phyloP scores from a whole-genome alignment of 2,888 invertebrate genomes.

The Limnephilus marmoratus region DNA sequence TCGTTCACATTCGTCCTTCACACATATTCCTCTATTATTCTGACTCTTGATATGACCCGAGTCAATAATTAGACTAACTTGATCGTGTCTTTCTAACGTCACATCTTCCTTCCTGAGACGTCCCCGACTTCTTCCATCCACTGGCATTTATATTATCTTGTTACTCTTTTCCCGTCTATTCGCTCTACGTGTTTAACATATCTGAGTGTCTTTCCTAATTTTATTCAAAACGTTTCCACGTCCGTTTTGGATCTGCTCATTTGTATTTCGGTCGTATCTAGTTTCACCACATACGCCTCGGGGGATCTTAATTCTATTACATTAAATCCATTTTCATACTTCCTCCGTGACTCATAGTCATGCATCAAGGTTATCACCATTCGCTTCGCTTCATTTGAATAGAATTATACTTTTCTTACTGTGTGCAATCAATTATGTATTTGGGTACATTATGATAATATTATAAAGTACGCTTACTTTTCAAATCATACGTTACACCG shows the following conservation, averaged over 20 bases:
- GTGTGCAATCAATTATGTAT: neutral
- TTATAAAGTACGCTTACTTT: neutral
- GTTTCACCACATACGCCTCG: neutral
- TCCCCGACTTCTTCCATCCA: neutral
- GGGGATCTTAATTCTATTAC: neutral
- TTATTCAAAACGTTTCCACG: neutral
- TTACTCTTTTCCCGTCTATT: neutral
- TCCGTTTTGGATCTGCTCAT: neutral
- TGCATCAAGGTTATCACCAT: neutral
- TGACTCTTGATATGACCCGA: neutral
- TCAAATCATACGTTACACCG: neutral
- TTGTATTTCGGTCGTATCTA: neutral
- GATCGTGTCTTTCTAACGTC: neutral
- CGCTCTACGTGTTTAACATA: neutral
- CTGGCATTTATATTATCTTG: neutral
- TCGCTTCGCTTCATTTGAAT: neutral
- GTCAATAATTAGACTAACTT: neutral
- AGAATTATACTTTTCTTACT: neutral
- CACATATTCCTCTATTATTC: neutral
- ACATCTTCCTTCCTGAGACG: neutral
- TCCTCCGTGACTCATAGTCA: neutral
- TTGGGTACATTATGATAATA: neutral
- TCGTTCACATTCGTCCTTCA: neutral
- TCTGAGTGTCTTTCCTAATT: neutral
- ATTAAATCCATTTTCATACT: neutral